phyloP scores from a whole-genome alignment of 1,140 invertebrate genomes.

The Micrasema minimum region DNA sequence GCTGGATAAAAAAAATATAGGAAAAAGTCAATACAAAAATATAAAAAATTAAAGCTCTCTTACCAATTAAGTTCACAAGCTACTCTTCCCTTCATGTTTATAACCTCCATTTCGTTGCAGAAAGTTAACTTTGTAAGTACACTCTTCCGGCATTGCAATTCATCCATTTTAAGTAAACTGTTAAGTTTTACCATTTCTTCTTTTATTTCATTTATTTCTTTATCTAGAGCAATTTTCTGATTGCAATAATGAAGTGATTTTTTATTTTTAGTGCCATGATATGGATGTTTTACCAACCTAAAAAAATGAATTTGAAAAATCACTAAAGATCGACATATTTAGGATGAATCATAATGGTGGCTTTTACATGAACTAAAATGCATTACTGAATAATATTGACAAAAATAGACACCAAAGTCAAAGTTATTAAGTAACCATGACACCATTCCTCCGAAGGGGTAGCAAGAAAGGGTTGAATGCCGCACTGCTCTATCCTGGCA shows the following conservation, averaged over 20 bases:
- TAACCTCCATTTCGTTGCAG: slow-evolving; percentile 93
- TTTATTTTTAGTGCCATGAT: slow-evolving; percentile 1
- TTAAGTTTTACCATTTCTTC: slow-evolving; percentile 18
- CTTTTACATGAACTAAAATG: no score
- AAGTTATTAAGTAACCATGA: no score
- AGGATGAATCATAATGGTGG: no score
- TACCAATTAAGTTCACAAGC: slow-evolving; percentile 96
- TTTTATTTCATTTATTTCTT: slow-evolving; percentile 33
- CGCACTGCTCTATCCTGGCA: no score
- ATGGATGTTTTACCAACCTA: slow-evolving; percentile 19
- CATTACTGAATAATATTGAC: no score
- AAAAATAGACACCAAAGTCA: no score
- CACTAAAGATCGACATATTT: no score
- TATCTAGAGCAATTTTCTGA: slow-evolving; percentile 29
- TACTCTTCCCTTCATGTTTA: slow-evolving; percentile 96
- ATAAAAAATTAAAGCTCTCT: slow-evolving; percentile 43
- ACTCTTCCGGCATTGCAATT: slow-evolving; percentile 94
- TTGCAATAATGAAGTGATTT: not conserved
- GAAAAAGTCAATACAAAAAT: not conserved
- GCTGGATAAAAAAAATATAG: no score
- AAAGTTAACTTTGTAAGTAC: slow-evolving; percentile 92
- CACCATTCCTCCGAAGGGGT: no score
- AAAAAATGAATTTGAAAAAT: no score
- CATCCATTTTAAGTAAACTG: slow-evolving; percentile 74
- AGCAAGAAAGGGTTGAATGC: no score